Base-by-base conservation (phyloP, 2,888 invertebrate genomes). In the Epinotia nisella region DNA sequence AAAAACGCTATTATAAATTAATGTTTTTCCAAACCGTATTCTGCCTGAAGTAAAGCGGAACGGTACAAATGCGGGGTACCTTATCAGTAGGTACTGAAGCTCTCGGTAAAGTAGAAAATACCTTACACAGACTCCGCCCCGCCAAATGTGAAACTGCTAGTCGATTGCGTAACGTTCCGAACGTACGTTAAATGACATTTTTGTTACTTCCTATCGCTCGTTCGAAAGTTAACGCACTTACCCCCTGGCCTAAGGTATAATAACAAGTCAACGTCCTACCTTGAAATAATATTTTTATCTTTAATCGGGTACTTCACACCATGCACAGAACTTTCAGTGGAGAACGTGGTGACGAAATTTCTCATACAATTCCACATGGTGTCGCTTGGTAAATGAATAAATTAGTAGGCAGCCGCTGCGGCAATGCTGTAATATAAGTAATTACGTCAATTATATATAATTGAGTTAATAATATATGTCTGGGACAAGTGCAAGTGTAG, bases 221-320 rank as follows among this genome's bases (percentile, higher is more conserved):
- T n/a, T n/a, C n/a, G n/a, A n/a, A 4, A 7, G 5, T 24, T 4
- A 29, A 7, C 29, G 29, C 7, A 29, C 29, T 29, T 29, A 4
- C 29, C 5, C 4, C 5, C 29, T 29, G 29, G 29, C 7, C 29
- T 29, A 29, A 39, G 11, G 39, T 4, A 35, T 35, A 3, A 56
- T 24, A 58, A 19, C 7, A 58, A 19, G 29, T 4, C n/a, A 19
- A 59, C 59, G 13, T 41, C 35, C 11, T 9, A 66, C 21, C 73
- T 73, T 19, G 73, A 64, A 24, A 73, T 5, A 1, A 13, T 69
- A 24, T 69, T 68, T 68, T 64, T 73, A 17, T 73, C 73, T 24
- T 73, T 69, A 19, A 73, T 59, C 19, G 64, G 19, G 59, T 73
- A 73, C n/a, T 73, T 73, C 3, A 73, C 35, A 9, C 73, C 73